Conservation (phyloP, 2,797 vertebrate species). For the Menidia menidia region DNA sequence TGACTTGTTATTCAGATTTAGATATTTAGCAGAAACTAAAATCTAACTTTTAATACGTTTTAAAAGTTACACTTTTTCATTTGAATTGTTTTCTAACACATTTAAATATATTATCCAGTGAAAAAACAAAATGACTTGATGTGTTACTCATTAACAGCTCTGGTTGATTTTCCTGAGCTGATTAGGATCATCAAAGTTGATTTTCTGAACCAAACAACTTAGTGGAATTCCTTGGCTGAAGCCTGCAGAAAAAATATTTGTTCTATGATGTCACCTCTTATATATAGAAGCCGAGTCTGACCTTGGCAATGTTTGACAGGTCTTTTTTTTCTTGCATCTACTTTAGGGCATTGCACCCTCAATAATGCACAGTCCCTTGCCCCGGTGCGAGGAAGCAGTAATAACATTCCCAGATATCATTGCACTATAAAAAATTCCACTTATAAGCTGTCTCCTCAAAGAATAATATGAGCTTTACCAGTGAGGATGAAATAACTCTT, state of each 20-base stretch:
- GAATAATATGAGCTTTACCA: slow-evolving; percentile 40
- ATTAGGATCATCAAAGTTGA: not conserved
- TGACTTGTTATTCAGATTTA: no score
- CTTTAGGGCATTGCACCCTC: slow-evolving; percentile 34
- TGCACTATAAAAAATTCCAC: slow-evolving; percentile 48
- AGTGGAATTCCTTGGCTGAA: not conserved
- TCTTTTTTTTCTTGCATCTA: slow-evolving; percentile 20
- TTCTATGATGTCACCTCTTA: slow-evolving; percentile 5
- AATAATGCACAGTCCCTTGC: slow-evolving; percentile 34
- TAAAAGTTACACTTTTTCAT: no score
- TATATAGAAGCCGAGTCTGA: slow-evolving; percentile 33
- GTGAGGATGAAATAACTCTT: slow-evolving; percentile 25
- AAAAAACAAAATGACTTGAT: not conserved
- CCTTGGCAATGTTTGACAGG: slow-evolving; percentile 44
- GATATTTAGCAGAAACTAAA: no score
- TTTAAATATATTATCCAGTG: no score
- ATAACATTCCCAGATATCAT: slow-evolving; percentile 67
- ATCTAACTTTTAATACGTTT: no score
- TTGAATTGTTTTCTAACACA: no score
- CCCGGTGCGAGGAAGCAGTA: slow-evolving; percentile 28
- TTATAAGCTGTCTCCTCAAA: slow-evolving; percentile 35
- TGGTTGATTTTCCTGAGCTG: not conserved
- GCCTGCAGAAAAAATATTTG: not conserved
- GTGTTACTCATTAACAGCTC: not conserved
- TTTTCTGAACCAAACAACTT: not conserved